Evolutionary conservation across 2,113 vertebrate genomes (phyloP), one percentile per base, ranked within the genome.

Genomic region (Daubentonia madagascariensis): DNA sequence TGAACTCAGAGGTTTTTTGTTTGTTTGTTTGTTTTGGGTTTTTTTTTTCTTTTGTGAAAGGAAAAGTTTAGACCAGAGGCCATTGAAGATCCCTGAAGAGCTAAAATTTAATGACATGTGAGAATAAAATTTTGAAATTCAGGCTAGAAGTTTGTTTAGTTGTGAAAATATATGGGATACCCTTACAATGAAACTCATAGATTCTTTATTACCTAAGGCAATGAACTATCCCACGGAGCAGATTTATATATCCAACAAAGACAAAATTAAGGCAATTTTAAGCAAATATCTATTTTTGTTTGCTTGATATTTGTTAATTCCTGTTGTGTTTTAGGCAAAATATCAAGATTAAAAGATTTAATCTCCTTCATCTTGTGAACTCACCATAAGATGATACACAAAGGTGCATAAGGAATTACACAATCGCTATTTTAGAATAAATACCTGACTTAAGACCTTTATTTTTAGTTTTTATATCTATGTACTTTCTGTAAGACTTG

Each of bases 241-340:
- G 43, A 91, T 70, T 79, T 91, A 93, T 10, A 92, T 0, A 63
- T 11, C 28, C 17, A 86, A 76, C 5, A 32, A 85, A 85, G 35
- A 72, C 3, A 68, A 85, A 96, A 95, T 70, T 81, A 86, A 92
- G 54, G 28, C 22, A 80, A 91, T 89, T 70, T 85, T 84, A 89
- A 95, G 37, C 2, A 68, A 83, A 28, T 43, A 30, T 32, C n/a
- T 88, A 43, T 67, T 96, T 97, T 76, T 94, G 6, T 92, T 6
- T 80, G 76, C 40, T 63, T 91, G 22, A 1, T 32, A 93, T 54
- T 50, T 92, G 54, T 87, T 88, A 85, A 91, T 86, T 63, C 87
- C 28, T 57, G 4, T 63, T 83, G 20, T 45, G 30, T 45, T 87
- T 97, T 89, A 92, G 4, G 73, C 30, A 87, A 87, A 96, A 79